Evolutionary conservation across 2,113 vertebrate genomes (phyloP).

Genomic region (Sardina pilchardus): DNA sequence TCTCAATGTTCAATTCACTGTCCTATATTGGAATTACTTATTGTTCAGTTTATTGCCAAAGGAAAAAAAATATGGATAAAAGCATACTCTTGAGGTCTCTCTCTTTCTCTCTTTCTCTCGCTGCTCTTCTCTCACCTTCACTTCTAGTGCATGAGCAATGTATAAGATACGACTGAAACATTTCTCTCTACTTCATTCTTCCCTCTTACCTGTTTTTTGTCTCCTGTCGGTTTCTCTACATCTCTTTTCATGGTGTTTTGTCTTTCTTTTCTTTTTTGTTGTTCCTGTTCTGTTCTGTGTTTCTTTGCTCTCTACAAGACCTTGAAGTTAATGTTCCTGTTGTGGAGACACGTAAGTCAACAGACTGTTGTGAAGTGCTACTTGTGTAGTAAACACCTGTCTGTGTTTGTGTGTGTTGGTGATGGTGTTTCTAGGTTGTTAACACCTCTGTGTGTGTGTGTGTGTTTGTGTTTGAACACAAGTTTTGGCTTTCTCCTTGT

Average conservation of each 20-base stretch:
- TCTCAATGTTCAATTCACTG: neutral
- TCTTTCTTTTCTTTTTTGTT: constrained; percentile 47
- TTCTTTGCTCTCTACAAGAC: constrained; percentile 62
- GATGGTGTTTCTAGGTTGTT: constrained; percentile 32
- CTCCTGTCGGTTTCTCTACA: neutral
- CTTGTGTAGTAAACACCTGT: constrained; percentile 19
- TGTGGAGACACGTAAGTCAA: constrained; percentile 73
- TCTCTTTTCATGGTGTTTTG: constrained; percentile 38
- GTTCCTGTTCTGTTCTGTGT: constrained; percentile 52
- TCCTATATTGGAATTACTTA: too few relatives aligned
- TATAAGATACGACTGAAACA: neutral
- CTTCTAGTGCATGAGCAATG: too few relatives aligned
- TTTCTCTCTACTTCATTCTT: neutral
- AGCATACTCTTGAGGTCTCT: constrained; percentile 13
- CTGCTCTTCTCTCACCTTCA: neutral
- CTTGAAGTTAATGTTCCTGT: constrained; percentile 69
- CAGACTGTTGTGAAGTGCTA: constrained; percentile 14
- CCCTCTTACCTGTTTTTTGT: neutral
- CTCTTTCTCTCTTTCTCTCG: constrained; percentile 15
- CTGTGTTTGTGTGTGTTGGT: constrained; percentile 2
- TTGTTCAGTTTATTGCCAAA: neutral
- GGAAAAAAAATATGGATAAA: neutral
- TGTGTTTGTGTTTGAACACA: neutral
- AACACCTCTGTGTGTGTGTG: neutral
- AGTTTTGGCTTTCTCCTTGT: neutral